These are phyloP conservation scores for Tiphia femorata DNA, from an alignment of 2,888 invertebrate genomes.

Conservation along the genomic window DNA sequence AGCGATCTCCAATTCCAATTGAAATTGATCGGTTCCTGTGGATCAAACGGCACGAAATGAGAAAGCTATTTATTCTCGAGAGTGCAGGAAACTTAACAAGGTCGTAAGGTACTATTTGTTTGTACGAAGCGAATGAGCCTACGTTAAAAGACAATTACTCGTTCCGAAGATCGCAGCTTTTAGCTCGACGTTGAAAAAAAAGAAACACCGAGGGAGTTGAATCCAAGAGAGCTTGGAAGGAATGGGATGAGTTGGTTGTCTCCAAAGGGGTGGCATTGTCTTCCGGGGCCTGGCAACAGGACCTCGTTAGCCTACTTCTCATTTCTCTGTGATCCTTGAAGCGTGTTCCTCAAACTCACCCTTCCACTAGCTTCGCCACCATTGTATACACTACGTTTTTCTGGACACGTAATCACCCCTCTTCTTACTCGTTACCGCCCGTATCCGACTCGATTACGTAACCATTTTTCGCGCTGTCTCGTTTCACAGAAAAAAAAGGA, in stretches of 20 bases:
- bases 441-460: conserved; percentile 9
- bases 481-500: no score
- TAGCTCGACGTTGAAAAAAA: neutral
- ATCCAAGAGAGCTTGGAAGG: neutral
- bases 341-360: conserved; percentile 11
- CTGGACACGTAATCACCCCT: conserved; percentile 23
- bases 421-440: conserved; percentile 10
- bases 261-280: conserved; percentile 20
- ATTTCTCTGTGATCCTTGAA: conserved; percentile 22
- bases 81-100: no score
- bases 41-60: no score
- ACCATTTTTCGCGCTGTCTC: conserved; percentile 5
- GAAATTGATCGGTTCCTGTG: no score
- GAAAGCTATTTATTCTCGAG: no score
- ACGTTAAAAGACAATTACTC: neutral
- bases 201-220: neutral
- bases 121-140: no score
- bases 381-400: conserved; percentile 14
- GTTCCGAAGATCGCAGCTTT: neutral
- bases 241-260: neutral
- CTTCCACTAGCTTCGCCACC: neutral
- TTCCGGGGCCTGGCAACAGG: conserved; percentile 15
- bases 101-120: no score
- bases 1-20: no score
- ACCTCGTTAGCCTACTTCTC: conserved; percentile 31